Conservation (phyloP, 2,797 vertebrate species). For the Cirrhinus molitorella region DNA sequence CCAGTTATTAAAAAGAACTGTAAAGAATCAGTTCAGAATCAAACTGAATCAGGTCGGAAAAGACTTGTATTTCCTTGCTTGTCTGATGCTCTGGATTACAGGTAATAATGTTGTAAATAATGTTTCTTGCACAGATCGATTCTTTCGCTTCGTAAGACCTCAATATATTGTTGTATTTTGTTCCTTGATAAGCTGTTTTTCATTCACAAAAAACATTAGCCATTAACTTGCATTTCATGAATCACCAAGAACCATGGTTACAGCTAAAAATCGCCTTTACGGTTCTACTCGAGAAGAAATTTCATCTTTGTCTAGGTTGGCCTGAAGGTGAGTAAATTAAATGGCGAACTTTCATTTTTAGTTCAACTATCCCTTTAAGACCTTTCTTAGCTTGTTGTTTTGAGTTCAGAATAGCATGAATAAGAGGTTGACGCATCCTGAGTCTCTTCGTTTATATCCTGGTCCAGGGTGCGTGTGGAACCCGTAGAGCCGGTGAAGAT, state of each 20-base stretch:
- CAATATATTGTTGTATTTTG: no score
- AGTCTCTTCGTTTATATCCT: background rate
- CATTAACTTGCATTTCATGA: background rate
- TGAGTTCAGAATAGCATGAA: constrained; percentile 6
- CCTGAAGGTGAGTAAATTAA: background rate
- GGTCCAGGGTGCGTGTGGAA: constrained; percentile 3
- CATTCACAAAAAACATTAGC: background rate
- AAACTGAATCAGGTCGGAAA: no score
- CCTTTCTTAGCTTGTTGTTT: background rate
- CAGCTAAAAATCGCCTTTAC: background rate
- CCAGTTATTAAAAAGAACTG: no score
- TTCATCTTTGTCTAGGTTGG: background rate
- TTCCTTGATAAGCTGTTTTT: background rate
- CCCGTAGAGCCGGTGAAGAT: constrained; percentile 59
- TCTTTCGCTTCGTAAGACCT: background rate
- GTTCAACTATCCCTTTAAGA: no score
- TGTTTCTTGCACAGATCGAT: no score
- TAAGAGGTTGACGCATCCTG: background rate
- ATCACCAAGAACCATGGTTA: background rate
- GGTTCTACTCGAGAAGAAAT: background rate
- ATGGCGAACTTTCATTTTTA: background rate
- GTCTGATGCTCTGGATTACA: no score
- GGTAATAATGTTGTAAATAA: no score
- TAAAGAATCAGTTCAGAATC: no score
- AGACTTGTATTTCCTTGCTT: no score